A percentile compares a stretch with the other conserved stretches of the same genome.
Conservation (phyloP, 2,888 invertebrate genomes). For the Epinotia bilunana region DNA sequence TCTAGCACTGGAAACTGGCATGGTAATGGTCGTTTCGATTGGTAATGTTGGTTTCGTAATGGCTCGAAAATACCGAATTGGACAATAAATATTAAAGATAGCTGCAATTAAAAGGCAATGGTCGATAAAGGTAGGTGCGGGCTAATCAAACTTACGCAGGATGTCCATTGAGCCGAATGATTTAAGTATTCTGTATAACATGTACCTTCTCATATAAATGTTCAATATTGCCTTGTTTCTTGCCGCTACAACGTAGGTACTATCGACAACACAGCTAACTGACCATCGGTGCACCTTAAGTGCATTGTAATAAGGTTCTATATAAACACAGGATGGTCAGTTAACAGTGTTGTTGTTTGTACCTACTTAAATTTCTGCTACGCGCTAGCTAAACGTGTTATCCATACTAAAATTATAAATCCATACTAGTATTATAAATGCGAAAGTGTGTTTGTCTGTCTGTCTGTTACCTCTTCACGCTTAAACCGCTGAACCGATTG, state of each 20-base stretch:
- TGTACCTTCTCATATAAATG: background rate
- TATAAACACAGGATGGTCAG: too few relatives aligned
- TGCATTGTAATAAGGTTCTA: too few relatives aligned
- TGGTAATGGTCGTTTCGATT: conserved; percentile 46
- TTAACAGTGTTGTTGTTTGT: too few relatives aligned
- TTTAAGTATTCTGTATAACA: background rate
- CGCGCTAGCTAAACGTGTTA: too few relatives aligned
- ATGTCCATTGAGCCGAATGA: conserved; percentile 35
- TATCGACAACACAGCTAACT: too few relatives aligned
- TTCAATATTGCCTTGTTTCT: background rate
- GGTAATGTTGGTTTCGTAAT: conserved; percentile 48
- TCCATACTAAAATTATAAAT: too few relatives aligned
- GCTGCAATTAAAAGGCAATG: conserved; percentile 50
- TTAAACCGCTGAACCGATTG: too few relatives aligned
- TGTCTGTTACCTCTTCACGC: too few relatives aligned
- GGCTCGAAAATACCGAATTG: conserved; percentile 49
- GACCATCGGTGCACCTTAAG: too few relatives aligned
- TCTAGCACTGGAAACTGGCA: conserved; percentile 4
- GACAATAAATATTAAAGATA: conserved; percentile 52
- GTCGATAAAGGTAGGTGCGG: conserved; percentile 46
- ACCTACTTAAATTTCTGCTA: too few relatives aligned
- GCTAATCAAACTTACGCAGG: conserved; percentile 44
- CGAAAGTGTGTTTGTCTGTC: too few relatives aligned
- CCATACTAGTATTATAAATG: too few relatives aligned
- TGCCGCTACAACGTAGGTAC: background rate